Conservation (phyloP, 2,113 vertebrate genomes). For the Misgurnus mizolepis region DNA sequence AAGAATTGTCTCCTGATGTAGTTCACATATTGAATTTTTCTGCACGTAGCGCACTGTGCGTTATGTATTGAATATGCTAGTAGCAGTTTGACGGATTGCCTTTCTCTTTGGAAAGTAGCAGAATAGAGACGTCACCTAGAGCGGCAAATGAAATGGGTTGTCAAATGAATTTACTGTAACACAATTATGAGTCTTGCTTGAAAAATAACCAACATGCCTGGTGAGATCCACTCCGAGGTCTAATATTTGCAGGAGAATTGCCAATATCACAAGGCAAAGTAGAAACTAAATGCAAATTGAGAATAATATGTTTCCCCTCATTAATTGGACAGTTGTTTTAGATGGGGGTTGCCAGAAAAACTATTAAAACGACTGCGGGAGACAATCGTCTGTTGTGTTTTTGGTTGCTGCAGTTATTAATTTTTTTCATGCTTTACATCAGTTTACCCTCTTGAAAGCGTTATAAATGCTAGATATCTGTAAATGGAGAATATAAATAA, state of each 20-base stretch:
- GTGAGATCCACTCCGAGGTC: slow-evolving; percentile 54
- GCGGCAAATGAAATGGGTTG: slow-evolving; percentile 76
- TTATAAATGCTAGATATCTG: neutral
- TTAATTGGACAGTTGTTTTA: slow-evolving; percentile 63
- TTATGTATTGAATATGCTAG: slow-evolving; percentile 35
- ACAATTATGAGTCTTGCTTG: slow-evolving; percentile 72
- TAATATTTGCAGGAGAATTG: slow-evolving; percentile 65
- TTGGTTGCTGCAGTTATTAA: neutral
- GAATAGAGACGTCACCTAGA: slow-evolving; percentile 74
- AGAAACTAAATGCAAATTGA: slow-evolving; percentile 69
- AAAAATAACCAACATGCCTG: slow-evolving; percentile 65
- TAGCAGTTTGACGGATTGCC: slow-evolving; percentile 25
- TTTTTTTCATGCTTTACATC: neutral
- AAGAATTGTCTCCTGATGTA: neutral
- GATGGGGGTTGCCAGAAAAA: slow-evolving; percentile 34
- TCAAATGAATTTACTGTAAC: slow-evolving; percentile 76
- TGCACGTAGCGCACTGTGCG: neutral
- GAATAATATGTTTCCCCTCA: slow-evolving; percentile 58
- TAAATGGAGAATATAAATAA: neutral
- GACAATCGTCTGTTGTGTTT: neutral
- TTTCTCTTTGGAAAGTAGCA: slow-evolving; percentile 15
- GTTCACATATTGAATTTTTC: slow-evolving; percentile 19
- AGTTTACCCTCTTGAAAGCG: neutral
- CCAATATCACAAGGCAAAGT: slow-evolving; percentile 70
- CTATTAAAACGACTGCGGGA: slow-evolving; percentile 31